Base-by-base conservation (phyloP, 2,797 vertebrate genomes). In the Ctenochaetus hawaiiensis region DNA sequence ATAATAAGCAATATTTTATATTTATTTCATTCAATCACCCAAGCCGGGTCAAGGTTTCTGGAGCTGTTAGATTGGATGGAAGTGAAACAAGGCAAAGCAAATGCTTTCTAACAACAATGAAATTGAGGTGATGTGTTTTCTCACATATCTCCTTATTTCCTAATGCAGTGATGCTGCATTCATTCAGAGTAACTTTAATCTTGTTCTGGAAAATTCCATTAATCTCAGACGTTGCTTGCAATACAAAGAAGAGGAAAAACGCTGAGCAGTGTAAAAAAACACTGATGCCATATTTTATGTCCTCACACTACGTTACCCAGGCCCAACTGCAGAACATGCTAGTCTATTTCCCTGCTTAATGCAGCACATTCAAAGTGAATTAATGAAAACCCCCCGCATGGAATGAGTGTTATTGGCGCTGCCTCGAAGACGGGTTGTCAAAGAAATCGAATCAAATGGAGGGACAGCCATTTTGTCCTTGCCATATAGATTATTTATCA, bases 401-500 rank as follows among this genome's bases (percentile, higher is more conserved):
- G 65, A 85, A 84, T 70, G 75, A 72, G 72, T 72, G 79, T 84
- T 87, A 85, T 64, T 81, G 76, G 77, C 52, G 77, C 80, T 63
- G 87, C 83, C 72, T 84, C 22, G 41, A 87, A 87, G 86, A 90
- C 20, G 59, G 67, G 70, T 78, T 91, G 91, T 92, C 85, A 87
- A 90, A 89, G 86, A 89, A 92, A 92, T 90, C 75, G 67, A 93
- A 93, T 92, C 78, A 85, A 92, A 91, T 80, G 77, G 83, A 83
- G 75, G 85, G 90, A 92, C 88, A 90, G 88, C 84, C 89, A 90
- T 91, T 93, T 90, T 92, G 92, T 92, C 91, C 89, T 91, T 91
- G 87, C 86, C 72, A 80, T 92, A 91, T 94, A 82, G 93, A 93
- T 94, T 92, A 93, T 94, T 94, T 93, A 93, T 93, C 92, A 92